These are phyloP conservation scores for Halcyon chelicuti DNA, from an alignment of 2,797 vertebrate species.

Conservation along the genomic window DNA sequence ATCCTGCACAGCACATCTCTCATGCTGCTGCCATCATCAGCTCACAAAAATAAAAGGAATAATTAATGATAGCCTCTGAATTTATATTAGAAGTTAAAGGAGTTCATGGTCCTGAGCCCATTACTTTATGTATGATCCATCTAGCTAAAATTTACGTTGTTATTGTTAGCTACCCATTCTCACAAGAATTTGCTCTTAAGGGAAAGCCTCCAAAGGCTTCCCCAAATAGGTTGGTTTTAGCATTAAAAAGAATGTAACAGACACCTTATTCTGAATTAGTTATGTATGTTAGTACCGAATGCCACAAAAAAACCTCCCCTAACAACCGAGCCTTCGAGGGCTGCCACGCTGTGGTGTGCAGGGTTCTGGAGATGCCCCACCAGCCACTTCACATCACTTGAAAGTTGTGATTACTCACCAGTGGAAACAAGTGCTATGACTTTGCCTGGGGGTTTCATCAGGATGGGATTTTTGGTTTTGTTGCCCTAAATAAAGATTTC, in stretches of 20 bases:
- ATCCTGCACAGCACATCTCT: not conserved
- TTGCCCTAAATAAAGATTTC: not conserved
- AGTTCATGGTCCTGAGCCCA: not conserved
- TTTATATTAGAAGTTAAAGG: not conserved
- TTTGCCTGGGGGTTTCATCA: not conserved
- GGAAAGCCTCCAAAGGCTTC: not conserved
- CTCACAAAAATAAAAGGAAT: not conserved
- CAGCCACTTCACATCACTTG: not conserved
- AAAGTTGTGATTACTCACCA: not conserved
- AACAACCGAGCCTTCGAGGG: not conserved
- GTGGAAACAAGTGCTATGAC: accelerated
- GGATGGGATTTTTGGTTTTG: not conserved
- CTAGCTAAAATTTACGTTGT: not conserved
- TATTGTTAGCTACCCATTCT: not conserved
- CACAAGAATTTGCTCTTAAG: not conserved
- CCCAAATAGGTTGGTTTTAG: not conserved
- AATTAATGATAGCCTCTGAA: constrained; percentile 9
- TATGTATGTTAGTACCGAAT: not conserved
- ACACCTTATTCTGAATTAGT: not conserved
- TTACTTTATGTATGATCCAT: not conserved
- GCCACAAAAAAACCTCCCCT: not conserved
- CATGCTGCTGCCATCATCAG: not conserved
- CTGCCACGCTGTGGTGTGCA: accelerated
- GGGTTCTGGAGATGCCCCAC: accelerated
- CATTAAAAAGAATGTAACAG: not conserved